These are phyloP conservation scores for Saguinus imperator DNA, from an alignment of 2,113 vertebrate species.

Conservation along the genomic window DNA sequence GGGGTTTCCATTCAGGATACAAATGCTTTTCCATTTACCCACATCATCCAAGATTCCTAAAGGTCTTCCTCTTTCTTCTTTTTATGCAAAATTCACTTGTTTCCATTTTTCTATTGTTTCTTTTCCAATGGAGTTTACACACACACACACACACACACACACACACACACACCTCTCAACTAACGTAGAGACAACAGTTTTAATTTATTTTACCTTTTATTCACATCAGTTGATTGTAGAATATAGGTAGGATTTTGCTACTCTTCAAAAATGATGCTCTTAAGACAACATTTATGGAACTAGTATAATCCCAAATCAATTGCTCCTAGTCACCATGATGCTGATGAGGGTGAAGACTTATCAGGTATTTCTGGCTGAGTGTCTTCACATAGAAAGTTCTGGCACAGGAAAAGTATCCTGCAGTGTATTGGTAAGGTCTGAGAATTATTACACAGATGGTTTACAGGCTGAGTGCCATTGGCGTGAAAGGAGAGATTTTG, in stretches of 20 bases:
- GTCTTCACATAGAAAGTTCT: neutral
- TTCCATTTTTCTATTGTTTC: conserved; percentile 9
- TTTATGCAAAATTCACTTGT: neutral
- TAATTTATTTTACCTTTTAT: neutral
- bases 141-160: too few relatives aligned
- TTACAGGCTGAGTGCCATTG: neutral
- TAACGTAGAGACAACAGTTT: neutral
- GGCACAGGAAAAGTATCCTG: neutral
- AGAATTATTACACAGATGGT: neutral
- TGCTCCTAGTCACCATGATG: neutral
- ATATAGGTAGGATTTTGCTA: neutral
- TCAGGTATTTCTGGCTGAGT: neutral
- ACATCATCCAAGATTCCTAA: neutral
- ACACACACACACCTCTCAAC: neutral
- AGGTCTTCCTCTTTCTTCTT: neutral
- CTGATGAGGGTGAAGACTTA: neutral
- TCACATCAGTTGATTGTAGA: neutral
- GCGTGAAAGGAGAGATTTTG: neutral
- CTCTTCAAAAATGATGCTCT: neutral
- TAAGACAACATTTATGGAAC: neutral
- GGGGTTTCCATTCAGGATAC: neutral
- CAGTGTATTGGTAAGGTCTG: neutral
- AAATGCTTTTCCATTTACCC: neutral
- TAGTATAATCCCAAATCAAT: neutral
- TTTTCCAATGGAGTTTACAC: neutral